Percentiles rank a stretch among this genome's conserved stretches.
Evolutionary conservation across 2,797 vertebrate genomes (phyloP).

Genomic region (Urocyon cinereoargenteus): DNA sequence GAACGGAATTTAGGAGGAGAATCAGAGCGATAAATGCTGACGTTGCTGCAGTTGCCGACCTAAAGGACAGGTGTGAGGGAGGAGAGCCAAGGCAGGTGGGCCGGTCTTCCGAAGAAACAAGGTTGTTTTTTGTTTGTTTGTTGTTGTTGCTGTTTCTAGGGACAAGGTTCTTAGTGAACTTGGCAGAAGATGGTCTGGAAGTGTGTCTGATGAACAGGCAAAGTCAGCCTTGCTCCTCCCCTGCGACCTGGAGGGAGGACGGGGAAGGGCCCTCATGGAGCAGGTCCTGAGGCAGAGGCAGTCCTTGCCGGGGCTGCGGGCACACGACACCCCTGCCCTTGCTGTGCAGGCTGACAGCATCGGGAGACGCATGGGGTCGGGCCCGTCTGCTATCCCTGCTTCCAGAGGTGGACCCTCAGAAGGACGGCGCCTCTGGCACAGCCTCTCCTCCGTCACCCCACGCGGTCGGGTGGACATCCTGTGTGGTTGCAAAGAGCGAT

Average conservation of each 20-base stretch:
- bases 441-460: not conserved
- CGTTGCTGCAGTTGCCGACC: too few species aligned
- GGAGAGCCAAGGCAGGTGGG: accelerated
- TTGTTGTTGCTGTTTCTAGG: too few species aligned
- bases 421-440: not conserved
- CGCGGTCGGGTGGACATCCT: too few species aligned
- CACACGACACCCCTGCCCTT: accelerated
- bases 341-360: not conserved
- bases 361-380: not conserved
- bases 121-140: too few species aligned
- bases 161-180: not conserved
- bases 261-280: not conserved
- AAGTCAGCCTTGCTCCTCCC: not conserved
- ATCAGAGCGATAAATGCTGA: too few species aligned
- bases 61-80: too few species aligned
- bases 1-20: not conserved
- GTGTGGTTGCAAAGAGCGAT: not conserved
- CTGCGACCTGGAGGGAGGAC: not conserved
- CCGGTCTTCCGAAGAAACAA: not conserved
- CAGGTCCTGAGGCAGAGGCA: not conserved
- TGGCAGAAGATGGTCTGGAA: not conserved
- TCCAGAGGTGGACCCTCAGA: not conserved
- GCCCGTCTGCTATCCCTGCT: not conserved
- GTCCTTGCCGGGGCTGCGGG: not conserved
- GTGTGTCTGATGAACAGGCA: too few species aligned